Evolutionary conservation across 2,113 vertebrate genomes (phyloP), one percentile per base, ranked within the genome.

Genomic region (Xiphophorus hellerii): DNA sequence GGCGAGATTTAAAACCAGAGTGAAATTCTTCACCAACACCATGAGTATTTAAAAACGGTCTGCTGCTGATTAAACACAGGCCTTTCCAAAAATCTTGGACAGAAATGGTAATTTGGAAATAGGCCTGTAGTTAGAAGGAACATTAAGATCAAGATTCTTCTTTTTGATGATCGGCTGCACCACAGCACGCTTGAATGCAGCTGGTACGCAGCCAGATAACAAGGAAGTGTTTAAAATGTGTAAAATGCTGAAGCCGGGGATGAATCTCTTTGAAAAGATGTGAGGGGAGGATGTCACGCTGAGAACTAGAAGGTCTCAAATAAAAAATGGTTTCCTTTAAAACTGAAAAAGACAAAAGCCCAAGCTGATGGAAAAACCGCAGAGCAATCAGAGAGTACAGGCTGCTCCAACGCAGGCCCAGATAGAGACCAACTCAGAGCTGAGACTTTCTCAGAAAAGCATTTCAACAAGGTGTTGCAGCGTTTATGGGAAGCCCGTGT

Each of bases 21-120:
- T 60, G 64, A 35, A 68, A 30, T 17, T 68, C 42, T 68, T 68
- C 54, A 66, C 33, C 66, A 42, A 42, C 39, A 42, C 39, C 39
- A 42, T 31, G 4, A 66, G 31, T 5, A 30, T 66, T 0, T 74
- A 42, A 66, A 74, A 42, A 42, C 14, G 13, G 39, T 66, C n/a
- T 74, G 2, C 65, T 58, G 64, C 29, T 1, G 0, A 66, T 66
- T 74, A 29, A 39, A 42, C 27, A 42, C 20, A 13, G 54, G 22
- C 11, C 44, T 54, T 69, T 25, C 14, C 14, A 14, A 42, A 42
- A 42, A 42, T 42, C 39, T 42, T 42, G 39, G 48, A 29, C 44
- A 54, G 22, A 35, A 67, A 37, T 2, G n/a, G 5, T 66, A 17
- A 5, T 64, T 73, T 64, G 29, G 27, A 63, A 63, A 64, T 48